A percentile compares a stretch with the other conserved stretches of the same genome.
These are phyloP conservation scores for Archaeoteleia sp. DNA, from an alignment of 2,888 invertebrate species.

Conservation along the genomic window DNA sequence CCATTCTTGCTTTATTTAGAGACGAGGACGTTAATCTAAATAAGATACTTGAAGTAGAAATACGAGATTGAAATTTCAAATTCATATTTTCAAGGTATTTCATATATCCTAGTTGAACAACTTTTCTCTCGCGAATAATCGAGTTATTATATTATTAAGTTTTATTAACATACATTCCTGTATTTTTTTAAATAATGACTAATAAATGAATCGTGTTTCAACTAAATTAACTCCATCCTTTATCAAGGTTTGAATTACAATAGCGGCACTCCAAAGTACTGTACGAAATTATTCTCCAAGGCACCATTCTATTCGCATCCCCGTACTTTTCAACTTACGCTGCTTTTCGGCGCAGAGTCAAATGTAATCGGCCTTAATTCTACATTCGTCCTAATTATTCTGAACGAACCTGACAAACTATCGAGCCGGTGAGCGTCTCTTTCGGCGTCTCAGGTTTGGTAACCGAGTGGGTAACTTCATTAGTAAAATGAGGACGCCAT, in stretches of 20 bases:
- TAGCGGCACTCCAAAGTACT: conserved; percentile 38
- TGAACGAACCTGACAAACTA: conserved; percentile 20
- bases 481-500: conserved; percentile 66
- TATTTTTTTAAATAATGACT: no score
- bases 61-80: neutral
- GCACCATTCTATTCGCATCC: conserved; percentile 26
- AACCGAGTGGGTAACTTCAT: conserved; percentile 60
- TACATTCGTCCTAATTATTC: conserved; percentile 29
- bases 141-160: no score
- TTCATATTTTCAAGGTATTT: no score
- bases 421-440: conserved; percentile 7
- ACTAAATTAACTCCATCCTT: no score
- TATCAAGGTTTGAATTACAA: no score
- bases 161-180: no score
- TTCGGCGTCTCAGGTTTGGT: conserved; percentile 7
- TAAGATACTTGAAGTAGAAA: neutral
- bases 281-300: conserved; percentile 16
- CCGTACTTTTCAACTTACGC: conserved; percentile 3
- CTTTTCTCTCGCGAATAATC: no score
- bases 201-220: no score
- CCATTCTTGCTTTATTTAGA: no score
- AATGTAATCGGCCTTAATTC: conserved; percentile 18
- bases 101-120: no score
- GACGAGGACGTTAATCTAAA: no score
- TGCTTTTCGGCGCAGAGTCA: neutral